Base-by-base conservation (phyloP, 2,888 invertebrate genomes). In the Galerucella nymphaeae region DNA sequence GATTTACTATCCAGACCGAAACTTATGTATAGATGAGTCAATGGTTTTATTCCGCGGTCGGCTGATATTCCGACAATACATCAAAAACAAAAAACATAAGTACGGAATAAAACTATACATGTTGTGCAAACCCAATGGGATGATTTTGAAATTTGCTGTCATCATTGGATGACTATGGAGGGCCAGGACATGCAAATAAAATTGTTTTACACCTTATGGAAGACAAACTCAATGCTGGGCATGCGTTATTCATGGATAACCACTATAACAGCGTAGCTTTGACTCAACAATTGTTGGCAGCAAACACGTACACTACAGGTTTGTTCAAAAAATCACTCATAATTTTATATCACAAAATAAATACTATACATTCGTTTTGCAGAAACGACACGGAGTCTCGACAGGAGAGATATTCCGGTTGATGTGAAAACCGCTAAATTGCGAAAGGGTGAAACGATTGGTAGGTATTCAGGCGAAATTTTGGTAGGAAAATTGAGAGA, bases 1-100 rank as follows among this genome's bases (percentile, higher is more conserved):
- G 38, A 63, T 79, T 59, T 79, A 77, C 75, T 78, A 78, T 30
- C 77, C 79, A 18, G 70, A 57, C 23, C 74, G 71, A 71, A 69
- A 80, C 20, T 68, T 79, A 14, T 70, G 75, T 38, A 23, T 79
- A 14, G 77, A 79, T 67, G 80, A 79, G 69, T 77, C 65, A 5
- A 70, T 70, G 70, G 30, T 65, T 23, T 57, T 58, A 18, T 57
- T 57, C 57, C 64, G 65, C n/a, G 64, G 57, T 42, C n/a, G 58
- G 14, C 14, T 64, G 58, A 23, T 70, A n/a, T 70, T 42, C 42
- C 42, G 42, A 42, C 42, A 42, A 42, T 42, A 42, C 13, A 42
- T 42, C 42, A 42, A 42, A 42, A 42, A 11, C 13, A 42, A 42
- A 42, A 42, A 42, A 13, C 42, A 42, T 42, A 42, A 42, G 13